Percentiles rank a stretch among this genome's conserved stretches.
Conservation (phyloP, 2,888 invertebrate species). For the Ochlodes sylvanus region DNA sequence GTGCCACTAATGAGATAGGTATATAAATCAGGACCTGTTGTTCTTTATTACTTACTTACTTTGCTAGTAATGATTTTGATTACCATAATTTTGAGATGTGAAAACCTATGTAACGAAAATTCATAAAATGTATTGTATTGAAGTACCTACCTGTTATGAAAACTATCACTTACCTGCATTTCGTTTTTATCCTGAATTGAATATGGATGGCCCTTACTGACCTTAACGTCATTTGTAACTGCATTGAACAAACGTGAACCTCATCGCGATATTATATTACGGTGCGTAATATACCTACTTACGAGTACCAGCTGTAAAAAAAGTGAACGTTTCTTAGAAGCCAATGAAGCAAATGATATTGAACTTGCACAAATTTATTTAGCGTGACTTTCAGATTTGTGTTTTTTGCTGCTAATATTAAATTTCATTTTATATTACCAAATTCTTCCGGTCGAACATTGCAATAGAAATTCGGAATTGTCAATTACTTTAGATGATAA, state of each 20-base stretch:
- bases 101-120: no score
- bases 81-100: no score
- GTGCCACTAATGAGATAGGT: constrained; percentile 6
- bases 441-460: constrained; percentile 25
- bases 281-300: neutral
- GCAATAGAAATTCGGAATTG: constrained; percentile 25
- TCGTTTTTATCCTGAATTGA: no score
- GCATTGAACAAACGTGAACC: no score
- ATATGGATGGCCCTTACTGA: no score
- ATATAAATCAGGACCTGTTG: neutral
- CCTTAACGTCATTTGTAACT: no score
- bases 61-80: no score
- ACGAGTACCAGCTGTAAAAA: neutral
- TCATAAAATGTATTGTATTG: no score
- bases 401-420: constrained; percentile 27
- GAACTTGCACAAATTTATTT: constrained; percentile 36
- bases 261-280: no score
- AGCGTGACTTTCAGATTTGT: constrained; percentile 36
- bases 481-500: constrained; percentile 11
- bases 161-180: no score
- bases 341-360: constrained; percentile 36
- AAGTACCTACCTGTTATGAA: no score
- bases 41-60: neutral
- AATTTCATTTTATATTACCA: constrained; percentile 27
- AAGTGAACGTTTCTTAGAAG: constrained; percentile 22